Conservation (phyloP, 2,888 invertebrate species). For the Ferdinandea cuprea region DNA sequence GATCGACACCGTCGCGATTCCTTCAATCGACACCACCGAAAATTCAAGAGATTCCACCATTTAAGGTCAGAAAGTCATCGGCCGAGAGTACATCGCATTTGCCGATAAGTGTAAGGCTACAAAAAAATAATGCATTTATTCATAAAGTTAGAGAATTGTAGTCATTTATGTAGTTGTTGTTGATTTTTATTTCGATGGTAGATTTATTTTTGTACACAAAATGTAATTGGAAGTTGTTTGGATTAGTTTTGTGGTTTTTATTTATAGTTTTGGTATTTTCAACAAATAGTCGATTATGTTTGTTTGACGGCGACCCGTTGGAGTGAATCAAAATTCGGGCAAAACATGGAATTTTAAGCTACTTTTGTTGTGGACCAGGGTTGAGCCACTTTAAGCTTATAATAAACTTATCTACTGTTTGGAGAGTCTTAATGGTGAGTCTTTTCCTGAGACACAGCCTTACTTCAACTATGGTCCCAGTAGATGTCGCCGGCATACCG, state of each 20-base stretch:
- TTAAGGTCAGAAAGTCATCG: conserved; percentile 84
- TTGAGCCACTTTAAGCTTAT: too few relatives aligned
- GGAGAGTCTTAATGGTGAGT: too few relatives aligned
- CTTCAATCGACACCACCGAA: conserved; percentile 77
- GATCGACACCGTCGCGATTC: conserved; percentile 76
- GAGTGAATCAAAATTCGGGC: too few relatives aligned
- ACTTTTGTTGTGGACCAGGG: too few relatives aligned
- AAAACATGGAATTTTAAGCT: too few relatives aligned
- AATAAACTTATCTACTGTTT: too few relatives aligned
- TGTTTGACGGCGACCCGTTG: too few relatives aligned
- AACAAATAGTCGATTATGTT: too few relatives aligned
- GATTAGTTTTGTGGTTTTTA: neutral
- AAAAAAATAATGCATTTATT: conserved; percentile 1
- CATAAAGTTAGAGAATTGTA: neutral
- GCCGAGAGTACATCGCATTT: conserved; percentile 84
- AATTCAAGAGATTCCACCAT: conserved; percentile 84
- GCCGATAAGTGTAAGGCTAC: conserved; percentile 81
- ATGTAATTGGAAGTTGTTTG: conserved; percentile 15
- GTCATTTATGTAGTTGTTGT: conserved; percentile 14
- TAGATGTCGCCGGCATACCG: too few relatives aligned
- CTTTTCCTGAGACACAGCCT: too few relatives aligned
- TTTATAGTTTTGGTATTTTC: conserved; percentile 3
- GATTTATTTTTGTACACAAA: conserved; percentile 8
- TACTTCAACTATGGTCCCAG: too few relatives aligned
- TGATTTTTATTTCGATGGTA: conserved; percentile 6